Percentiles rank a stretch among this genome's conserved stretches.
These are phyloP conservation scores for Drosophila lacteicornis DNA, from an alignment of 1,140 invertebrate species.

Conservation along the genomic window DNA sequence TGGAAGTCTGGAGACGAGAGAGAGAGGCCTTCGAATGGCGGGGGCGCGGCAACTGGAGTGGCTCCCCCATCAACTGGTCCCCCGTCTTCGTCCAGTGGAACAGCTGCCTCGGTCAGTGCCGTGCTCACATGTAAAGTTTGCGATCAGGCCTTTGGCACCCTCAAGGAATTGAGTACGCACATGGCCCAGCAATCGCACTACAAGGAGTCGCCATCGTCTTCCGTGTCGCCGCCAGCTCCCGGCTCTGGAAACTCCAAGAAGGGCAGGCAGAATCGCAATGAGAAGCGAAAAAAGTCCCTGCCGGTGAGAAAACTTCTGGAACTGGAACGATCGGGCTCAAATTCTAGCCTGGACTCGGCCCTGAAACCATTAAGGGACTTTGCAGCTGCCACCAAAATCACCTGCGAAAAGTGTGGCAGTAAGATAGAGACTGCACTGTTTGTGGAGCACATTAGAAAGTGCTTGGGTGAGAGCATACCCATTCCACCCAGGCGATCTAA, in stretches of 20 bases:
- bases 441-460: slow-evolving; percentile 96
- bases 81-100: slow-evolving; percentile 87
- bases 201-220: slow-evolving; percentile 91
- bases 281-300: slow-evolving; percentile 96
- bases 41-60: background rate
- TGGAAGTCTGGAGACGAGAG: slow-evolving; percentile 95
- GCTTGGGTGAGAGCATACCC: slow-evolving; percentile 90
- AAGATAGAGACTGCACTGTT: slow-evolving; percentile 97
- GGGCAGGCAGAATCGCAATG: slow-evolving; percentile 91
- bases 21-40: slow-evolving; percentile 45
- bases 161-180: slow-evolving; percentile 98
- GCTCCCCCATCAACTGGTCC: slow-evolving; percentile 6
- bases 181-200: slow-evolving; percentile 99
- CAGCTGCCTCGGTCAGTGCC: slow-evolving; percentile 85
- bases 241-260: slow-evolving; percentile 89
- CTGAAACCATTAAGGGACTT: slow-evolving; percentile 87
- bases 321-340: slow-evolving; percentile 91
- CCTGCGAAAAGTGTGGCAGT: slow-evolving; percentile 97
- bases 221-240: slow-evolving; percentile 6
- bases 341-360: slow-evolving; percentile 87
- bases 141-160: slow-evolving; percentile 96
- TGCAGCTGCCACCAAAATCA: slow-evolving; percentile 91
- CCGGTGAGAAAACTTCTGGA: slow-evolving; percentile 96
- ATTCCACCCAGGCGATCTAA: slow-evolving; percentile 81
- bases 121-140: slow-evolving; percentile 99